A percentile compares a stretch with the other conserved stretches of the same genome.
phyloP scores from a whole-genome alignment of 2,113 vertebrate genomes.

The Rhabdomys dilectus region DNA sequence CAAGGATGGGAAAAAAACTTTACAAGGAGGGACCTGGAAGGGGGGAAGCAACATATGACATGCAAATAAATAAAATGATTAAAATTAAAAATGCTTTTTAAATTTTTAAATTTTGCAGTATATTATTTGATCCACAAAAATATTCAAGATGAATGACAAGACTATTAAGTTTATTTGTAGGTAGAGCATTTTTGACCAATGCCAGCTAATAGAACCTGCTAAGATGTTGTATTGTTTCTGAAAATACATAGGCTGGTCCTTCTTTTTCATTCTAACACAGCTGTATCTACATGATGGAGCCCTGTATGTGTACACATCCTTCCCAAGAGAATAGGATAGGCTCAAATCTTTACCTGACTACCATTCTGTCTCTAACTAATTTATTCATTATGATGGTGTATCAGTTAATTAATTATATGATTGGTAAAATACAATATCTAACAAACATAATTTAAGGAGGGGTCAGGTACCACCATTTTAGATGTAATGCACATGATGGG shows the following conservation, averaged over 20 bases:
- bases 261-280: neutral
- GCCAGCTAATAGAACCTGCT: neutral
- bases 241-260: neutral
- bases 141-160: neutral
- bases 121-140: neutral
- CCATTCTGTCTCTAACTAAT: neutral
- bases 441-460: neutral
- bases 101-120: neutral
- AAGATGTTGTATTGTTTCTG: neutral
- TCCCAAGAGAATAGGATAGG: neutral
- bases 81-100: too few relatives aligned
- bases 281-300: rapidly evolving
- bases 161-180: neutral
- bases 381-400: neutral
- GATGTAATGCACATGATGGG: neutral
- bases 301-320: rapidly evolving
- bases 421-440: neutral
- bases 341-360: neutral
- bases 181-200: neutral
- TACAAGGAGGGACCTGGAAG: too few relatives aligned
- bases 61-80: too few relatives aligned
- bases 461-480: rapidly evolving
- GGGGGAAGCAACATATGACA: too few relatives aligned
- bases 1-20: too few relatives aligned
- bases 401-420: neutral